Evolutionary conservation across 2,888 invertebrate species (phyloP), one percentile per base, ranked within the genome.

Genomic region (Mythimna pallens): DNA sequence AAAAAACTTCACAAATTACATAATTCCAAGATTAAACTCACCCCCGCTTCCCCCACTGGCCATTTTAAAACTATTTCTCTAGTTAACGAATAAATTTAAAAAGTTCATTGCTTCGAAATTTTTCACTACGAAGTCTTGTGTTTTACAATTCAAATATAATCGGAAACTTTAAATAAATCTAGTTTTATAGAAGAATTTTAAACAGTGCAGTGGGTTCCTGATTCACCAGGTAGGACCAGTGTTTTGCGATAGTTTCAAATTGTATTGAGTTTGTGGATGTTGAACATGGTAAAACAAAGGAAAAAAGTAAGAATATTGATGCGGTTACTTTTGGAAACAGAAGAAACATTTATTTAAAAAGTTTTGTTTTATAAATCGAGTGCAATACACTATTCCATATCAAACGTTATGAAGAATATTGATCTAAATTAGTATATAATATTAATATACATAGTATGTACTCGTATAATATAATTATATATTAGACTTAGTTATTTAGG

Each of bases 121-220:
- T 72, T 78, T 70, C 70, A 25, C 67, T 65, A 62, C 75, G 63
- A 69, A 69, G 55, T 72, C 66, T 34, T 64, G 67, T 74, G 66
- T 80, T 87, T 86, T 87, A 78, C 78, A 87, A 88, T 87, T 86
- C 75, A 88, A 87, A 87, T 87, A 71, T 74, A 88, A 84, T 79
- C 36, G 61, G n/a, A 80, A 87, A 87, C 78, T 87, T 87, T 73
- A 75, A 76, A 73, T 70, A 76, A 80, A 75, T 43, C 30, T 17
- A 64, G 43, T 74, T 84, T 85, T 85, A 80, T 75, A 9, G 7
- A 59, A 57, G 72, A 57, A 74, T 80, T 79, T 81, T 63, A 80
- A 84, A 69, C 52, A 76, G 69, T 71, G 55, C 62, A 65, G 62
- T 57, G 30, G 59, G 34, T 73, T 63, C 59, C 36, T 77, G 72